A percentile compares a stretch with the other conserved stretches of the same genome.
These are phyloP conservation scores for Charadrius vociferus DNA, from an alignment of 2,113 vertebrate genomes.

Conservation along the genomic window DNA sequence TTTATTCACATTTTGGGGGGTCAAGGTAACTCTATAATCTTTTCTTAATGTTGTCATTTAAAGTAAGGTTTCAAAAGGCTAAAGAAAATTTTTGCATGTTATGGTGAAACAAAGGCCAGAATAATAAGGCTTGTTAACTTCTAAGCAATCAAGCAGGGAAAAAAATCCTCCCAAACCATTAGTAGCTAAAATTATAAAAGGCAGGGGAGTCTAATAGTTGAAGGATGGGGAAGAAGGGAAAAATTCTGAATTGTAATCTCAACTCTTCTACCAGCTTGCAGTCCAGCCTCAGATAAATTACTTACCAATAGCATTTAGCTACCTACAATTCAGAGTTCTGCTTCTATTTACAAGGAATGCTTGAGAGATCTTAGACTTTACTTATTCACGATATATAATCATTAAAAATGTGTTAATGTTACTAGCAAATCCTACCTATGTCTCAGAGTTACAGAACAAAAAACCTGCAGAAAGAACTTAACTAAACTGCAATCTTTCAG, in stretches of 20 bases:
- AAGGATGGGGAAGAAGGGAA: neutral
- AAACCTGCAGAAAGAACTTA: neutral
- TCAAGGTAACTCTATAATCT: neutral
- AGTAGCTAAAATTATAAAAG: neutral
- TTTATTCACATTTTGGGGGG: neutral
- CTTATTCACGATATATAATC: neutral
- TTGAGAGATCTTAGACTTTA: neutral
- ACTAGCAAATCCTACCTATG: neutral
- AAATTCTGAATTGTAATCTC: neutral
- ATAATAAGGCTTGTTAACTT: neutral
- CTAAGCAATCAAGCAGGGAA: neutral
- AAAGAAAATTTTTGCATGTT: neutral
- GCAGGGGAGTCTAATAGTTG: neutral
- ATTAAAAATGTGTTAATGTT: too few species aligned
- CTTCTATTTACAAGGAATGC: neutral
- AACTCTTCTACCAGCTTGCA: neutral
- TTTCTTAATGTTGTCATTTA: neutral
- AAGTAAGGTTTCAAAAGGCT: conserved; percentile 14
- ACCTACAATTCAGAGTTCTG: neutral
- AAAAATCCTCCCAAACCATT: neutral
- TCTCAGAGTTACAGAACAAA: neutral
- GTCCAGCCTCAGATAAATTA: neutral
- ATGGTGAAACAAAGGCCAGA: neutral
- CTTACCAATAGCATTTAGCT: neutral
- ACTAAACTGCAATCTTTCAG: neutral